Base-by-base conservation (phyloP, 2,888 invertebrate genomes). In the Lasius platythorax region DNA sequence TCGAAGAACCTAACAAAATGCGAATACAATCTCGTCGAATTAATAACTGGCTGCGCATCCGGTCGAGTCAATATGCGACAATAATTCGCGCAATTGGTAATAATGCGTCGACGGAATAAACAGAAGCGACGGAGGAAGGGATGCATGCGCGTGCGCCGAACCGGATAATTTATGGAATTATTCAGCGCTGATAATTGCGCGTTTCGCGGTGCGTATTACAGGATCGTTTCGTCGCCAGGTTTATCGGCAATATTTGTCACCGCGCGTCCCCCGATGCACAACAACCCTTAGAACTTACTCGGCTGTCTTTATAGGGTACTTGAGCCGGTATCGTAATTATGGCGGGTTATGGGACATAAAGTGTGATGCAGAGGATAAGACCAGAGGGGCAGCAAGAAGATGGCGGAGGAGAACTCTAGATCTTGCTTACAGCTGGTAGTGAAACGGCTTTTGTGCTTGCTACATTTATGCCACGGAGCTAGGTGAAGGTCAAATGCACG, bases 291-390 rank as follows among this genome's bases (percentile, higher is more conserved):
- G 81, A 74, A 83, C 88, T 86, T 86, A 73, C 85, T 72, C 75
- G 61, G 70, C 63, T 74, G 63, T 70, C 85, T 88, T 91, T 91
- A 90, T 83, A 75, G 76, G 33, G 50, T 75, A 82, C 84, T 84
- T 66, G 83, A 87, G 88, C 84, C 85, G 37, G 82, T 86, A 87
- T 89, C 91, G 91, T 91, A 91, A 91, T 91, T 92, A 91, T 85
- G 88, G 79, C 56, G 76, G 87, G 87, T 91, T 90, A 92, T 87
- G 84, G 64, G 61, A 61, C 68, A 87, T 90, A 83, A 90, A 90
- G 79, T 78, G 85, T 78, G 76, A 83, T 78, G 53, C n/a, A 46
- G 50, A 78, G 37, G 56, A 50, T 53, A 53, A 46, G 37, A 18
- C 43, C 46, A 50, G 58, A 70, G 50, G 46, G 67, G 58, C 58